These are phyloP conservation scores for Dendrolimus pini DNA, from an alignment of 2,888 invertebrate species.

Conservation along the genomic window DNA sequence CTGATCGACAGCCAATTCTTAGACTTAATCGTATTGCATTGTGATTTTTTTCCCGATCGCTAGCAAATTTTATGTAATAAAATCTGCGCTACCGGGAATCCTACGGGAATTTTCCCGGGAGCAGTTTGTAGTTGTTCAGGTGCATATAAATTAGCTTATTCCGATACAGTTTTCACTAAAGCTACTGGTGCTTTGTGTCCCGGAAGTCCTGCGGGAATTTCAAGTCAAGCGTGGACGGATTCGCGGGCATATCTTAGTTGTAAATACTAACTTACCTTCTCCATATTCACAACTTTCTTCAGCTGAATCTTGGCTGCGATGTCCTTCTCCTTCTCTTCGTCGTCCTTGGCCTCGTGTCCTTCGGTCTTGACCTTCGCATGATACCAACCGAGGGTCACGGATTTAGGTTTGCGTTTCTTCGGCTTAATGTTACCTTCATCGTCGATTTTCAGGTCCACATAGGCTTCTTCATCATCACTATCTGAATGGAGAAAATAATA, in stretches of 20 bases:
- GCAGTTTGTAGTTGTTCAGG: too few species aligned
- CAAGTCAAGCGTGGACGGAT: too few species aligned
- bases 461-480: slow-evolving; percentile 60
- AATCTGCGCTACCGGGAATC: too few species aligned
- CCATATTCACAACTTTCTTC: slow-evolving; percentile 58
- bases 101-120: too few species aligned
- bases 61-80: too few species aligned
- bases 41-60: too few species aligned
- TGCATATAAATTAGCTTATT: too few species aligned
- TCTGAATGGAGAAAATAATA: slow-evolving; percentile 21
- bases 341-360: slow-evolving; percentile 9
- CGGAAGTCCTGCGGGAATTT: too few species aligned
- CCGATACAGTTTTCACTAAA: too few species aligned
- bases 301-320: slow-evolving; percentile 50
- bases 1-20: too few species aligned
- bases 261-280: slow-evolving; percentile 34
- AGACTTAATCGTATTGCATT: too few species aligned
- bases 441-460: slow-evolving; percentile 62
- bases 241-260: neutral
- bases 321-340: slow-evolving; percentile 36
- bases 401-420: slow-evolving; percentile 31
- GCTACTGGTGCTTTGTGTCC: too few species aligned
- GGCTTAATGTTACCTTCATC: slow-evolving; percentile 54
- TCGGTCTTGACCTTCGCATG: slow-evolving; percentile 49
- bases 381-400: slow-evolving; percentile 41